Evolutionary conservation across 2,797 vertebrate genomes (phyloP).

Genomic region (Oreonectes daqikongensis): DNA sequence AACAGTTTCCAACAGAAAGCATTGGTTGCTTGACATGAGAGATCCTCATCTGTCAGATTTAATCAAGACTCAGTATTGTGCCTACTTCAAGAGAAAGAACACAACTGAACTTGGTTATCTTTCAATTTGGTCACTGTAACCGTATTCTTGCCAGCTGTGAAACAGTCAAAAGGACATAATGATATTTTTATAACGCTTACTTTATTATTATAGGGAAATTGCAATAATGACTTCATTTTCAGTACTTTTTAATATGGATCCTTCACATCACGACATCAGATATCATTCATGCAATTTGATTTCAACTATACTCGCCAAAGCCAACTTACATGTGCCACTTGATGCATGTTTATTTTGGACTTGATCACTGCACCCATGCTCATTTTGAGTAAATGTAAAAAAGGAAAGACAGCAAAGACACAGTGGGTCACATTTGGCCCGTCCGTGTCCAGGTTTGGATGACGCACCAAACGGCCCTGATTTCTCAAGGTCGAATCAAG

Average conservation of each 20-base stretch:
- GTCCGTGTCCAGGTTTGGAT: slow-evolving; percentile 33
- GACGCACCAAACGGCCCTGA: slow-evolving; percentile 30
- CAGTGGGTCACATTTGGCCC: background rate
- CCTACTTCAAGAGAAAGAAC: slow-evolving; percentile 31
- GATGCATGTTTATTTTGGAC: background rate
- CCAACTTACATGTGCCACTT: background rate
- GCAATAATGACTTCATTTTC: too few species aligned
- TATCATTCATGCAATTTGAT: background rate
- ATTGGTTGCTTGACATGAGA: slow-evolving; percentile 12
- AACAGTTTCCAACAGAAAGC: slow-evolving; percentile 13
- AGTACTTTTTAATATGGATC: background rate
- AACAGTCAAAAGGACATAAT: background rate
- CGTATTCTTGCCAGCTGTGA: background rate
- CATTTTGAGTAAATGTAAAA: background rate
- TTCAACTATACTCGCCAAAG: too few species aligned
- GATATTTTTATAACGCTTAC: background rate
- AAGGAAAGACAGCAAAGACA: background rate
- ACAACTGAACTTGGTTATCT: slow-evolving; percentile 25
- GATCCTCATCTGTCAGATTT: slow-evolving; percentile 27
- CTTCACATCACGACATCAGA: background rate
- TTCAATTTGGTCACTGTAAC: slow-evolving; percentile 17
- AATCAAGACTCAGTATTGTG: slow-evolving; percentile 19
- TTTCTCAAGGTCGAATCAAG: slow-evolving; percentile 57
- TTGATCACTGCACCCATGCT: background rate
- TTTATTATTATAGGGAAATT: too few species aligned